A percentile compares a stretch with the other conserved stretches of the same genome.
phyloP scores from a whole-genome alignment of 2,113 vertebrate species.

The Calypte anna region DNA sequence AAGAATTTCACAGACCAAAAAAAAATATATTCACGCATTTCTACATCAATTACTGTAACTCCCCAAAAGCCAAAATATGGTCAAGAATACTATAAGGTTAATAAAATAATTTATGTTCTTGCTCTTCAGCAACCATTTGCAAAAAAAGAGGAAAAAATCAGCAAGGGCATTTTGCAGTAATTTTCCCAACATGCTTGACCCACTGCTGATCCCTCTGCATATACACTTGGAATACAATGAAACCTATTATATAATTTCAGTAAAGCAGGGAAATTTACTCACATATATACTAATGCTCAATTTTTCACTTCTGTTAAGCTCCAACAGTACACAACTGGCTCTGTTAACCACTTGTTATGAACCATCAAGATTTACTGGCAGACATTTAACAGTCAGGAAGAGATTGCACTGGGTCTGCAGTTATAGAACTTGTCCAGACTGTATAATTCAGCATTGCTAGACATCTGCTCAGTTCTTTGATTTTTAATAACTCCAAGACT shows the following conservation, averaged over 20 bases:
- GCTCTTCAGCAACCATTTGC: neutral
- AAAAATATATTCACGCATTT: neutral
- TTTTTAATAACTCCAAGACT: conserved; percentile 31
- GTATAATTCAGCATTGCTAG: neutral
- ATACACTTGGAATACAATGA: neutral
- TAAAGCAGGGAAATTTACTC: neutral
- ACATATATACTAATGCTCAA: neutral
- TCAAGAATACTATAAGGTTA: conserved; percentile 2
- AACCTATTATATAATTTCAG: neutral
- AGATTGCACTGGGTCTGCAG: neutral
- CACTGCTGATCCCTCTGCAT: neutral
- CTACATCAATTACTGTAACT: conserved; percentile 18
- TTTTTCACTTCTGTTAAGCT: neutral
- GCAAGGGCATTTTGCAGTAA: neutral
- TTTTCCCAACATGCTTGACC: neutral
- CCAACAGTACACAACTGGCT: neutral
- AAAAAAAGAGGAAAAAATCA: neutral
- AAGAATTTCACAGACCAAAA: conserved; percentile 5
- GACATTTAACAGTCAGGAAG: conserved; percentile 16
- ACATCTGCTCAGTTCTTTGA: conserved; percentile 31
- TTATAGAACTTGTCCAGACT: conserved; percentile 36
- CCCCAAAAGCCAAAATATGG: neutral
- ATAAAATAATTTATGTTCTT: conserved; percentile 13
- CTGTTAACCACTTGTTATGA: conserved; percentile 4
- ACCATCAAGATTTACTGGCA: conserved; percentile 16